Base-by-base conservation (phyloP, 2,797 vertebrate species). In the Sebastes taczanowskii region DNA sequence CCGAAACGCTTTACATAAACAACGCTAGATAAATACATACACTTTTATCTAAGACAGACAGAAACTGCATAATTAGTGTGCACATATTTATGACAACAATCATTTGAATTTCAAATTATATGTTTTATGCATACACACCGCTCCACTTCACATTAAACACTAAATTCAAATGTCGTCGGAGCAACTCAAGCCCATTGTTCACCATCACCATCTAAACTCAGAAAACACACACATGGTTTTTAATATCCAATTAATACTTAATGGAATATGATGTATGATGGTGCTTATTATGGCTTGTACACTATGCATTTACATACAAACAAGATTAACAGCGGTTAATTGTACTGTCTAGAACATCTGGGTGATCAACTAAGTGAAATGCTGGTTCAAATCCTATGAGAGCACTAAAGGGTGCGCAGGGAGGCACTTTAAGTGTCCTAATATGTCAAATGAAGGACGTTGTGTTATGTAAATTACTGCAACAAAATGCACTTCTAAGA, bases 61-160 rank as follows among this genome's bases (percentile, higher is more conserved):
- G 53, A 23, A 71, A 62, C 29, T 13, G 38, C 66, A 61, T 52
- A 63, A 83, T 83, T 74, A 63, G 53, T 22, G 35, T 72, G n/a
- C 34, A 34, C 32, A n/a, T 64, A 64, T 87, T 75, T 32, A 29
- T 73, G 22, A 70, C 61, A 71, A 70, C 27, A 64, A 42, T 11
- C 5, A 69, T 82, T 88, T 71, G 56, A 77, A 85, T 88, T 82
- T 71, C 60, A 67, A 82, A 86, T 84, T 7, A 62, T 46, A 69
- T 74, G 22, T 63, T 72, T 82, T 60, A 78, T 80, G 59, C 14
- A 76, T 78, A 32, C 27, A 7, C 23, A 9, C 23, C 5, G 11
- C 66, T 34, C 42, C 69, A 30, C 29, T 74, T 73, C 38, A 46
- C 13, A 75, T 35, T 80, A 35, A 60, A 42, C 22, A 64, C 23